Conservation (phyloP, 2,888 invertebrate species). For the Podotricha telesiphe region DNA sequence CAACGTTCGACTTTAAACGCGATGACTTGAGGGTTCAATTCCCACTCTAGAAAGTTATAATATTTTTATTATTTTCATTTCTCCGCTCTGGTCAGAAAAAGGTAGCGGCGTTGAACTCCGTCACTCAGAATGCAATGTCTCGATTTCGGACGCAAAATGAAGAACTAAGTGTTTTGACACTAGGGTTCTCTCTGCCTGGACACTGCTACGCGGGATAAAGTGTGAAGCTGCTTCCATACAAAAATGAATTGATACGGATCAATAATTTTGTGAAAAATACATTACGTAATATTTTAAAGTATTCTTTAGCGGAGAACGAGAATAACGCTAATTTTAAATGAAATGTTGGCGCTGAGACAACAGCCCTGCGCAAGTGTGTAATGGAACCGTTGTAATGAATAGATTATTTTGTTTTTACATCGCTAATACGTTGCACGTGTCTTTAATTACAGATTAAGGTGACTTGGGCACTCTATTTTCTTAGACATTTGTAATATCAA, state of each 20-base stretch:
- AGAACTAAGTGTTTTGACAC: no score
- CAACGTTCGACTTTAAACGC: no score
- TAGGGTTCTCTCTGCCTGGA: no score
- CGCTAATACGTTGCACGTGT: conserved; percentile 8
- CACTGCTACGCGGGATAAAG: no score
- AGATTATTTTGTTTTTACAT: conserved; percentile 22
- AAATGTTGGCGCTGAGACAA: conserved; percentile 71
- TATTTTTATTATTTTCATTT: no score
- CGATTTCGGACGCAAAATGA: no score
- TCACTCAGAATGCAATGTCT: no score
- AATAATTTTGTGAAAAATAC: not conserved
- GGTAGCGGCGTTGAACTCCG: no score
- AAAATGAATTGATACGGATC: not conserved
- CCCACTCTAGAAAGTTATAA: no score
- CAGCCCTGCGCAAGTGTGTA: conserved; percentile 57
- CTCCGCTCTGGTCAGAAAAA: no score
- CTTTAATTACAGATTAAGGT: not conserved
- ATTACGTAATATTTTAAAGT: conserved; percentile 22
- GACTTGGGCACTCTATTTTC: not conserved
- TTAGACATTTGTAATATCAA: not conserved
- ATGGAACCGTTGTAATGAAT: conserved; percentile 44
- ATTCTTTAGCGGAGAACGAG: conserved; percentile 36
- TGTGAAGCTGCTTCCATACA: no score
- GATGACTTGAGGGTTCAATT: no score
- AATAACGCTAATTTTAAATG: conserved; percentile 73